Conservation (phyloP, 1,140 invertebrate genomes). For the Nephila pilipes region DNA sequence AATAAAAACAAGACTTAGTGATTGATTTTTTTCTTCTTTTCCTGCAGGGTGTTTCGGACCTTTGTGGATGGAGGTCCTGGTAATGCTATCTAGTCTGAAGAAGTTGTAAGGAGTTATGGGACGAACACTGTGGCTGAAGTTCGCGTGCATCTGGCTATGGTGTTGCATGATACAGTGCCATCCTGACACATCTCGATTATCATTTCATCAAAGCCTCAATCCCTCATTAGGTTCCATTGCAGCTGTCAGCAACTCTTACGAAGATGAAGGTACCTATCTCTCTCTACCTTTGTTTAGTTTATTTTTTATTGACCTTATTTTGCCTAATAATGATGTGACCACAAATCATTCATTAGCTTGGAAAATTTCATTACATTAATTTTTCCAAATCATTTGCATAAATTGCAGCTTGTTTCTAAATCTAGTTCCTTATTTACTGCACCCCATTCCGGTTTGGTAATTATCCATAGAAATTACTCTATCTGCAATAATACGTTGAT, state of each 20-base stretch:
- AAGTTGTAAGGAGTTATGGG: not conserved
- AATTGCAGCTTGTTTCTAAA: too few relatives aligned
- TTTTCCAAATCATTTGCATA: too few relatives aligned
- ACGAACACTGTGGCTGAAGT: slow-evolving; percentile 11
- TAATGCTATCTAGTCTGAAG: slow-evolving; percentile 36
- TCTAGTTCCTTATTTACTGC: too few relatives aligned
- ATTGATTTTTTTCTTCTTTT: not conserved
- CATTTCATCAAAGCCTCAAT: not conserved
- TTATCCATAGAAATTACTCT: too few relatives aligned
- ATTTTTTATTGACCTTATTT: too few relatives aligned
- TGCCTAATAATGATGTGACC: too few relatives aligned
- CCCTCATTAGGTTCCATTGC: not conserved
- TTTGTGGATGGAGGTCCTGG: not conserved
- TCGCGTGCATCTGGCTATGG: slow-evolving; percentile 55
- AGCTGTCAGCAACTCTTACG: slow-evolving; percentile 48
- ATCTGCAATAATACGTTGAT: too few relatives aligned
- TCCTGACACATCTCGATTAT: slow-evolving; percentile 17
- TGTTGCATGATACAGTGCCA: slow-evolving; percentile 47
- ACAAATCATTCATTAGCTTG: too few relatives aligned
- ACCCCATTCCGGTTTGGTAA: too few relatives aligned
- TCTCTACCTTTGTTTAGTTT: too few relatives aligned
- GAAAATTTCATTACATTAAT: too few relatives aligned
- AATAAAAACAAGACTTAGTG: too few relatives aligned
- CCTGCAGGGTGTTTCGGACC: not conserved
- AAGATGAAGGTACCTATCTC: slow-evolving; percentile 48